Evolutionary conservation across 2,888 invertebrate genomes (phyloP).

Genomic region (Zele albiditarsus): DNA sequence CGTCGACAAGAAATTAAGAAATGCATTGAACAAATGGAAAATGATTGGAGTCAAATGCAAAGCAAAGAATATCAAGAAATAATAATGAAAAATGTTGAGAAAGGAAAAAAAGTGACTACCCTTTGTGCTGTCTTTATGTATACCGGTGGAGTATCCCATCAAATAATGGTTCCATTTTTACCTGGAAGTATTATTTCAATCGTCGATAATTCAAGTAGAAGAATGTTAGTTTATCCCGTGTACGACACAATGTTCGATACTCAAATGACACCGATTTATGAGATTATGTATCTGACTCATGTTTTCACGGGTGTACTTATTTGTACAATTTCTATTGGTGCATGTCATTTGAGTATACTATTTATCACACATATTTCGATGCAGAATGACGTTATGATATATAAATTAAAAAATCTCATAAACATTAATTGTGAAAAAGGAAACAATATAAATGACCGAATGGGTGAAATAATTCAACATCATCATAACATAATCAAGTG

Average conservation of each 20-base stretch:
- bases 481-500: conserved; percentile 58
- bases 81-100: conserved; percentile 44
- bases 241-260: conserved; percentile 46
- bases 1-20: conserved; percentile 29
- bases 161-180: conserved; percentile 42
- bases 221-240: conserved; percentile 43
- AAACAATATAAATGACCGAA: conserved; percentile 38
- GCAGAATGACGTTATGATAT: conserved; percentile 52
- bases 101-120: conserved; percentile 42
- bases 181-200: conserved; percentile 30
- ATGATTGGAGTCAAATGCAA: conserved; percentile 51
- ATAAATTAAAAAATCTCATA: conserved; percentile 41
- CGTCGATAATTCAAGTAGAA: conserved; percentile 25
- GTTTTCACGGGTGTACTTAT: conserved; percentile 46
- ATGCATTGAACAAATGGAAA: conserved; percentile 50
- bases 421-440: neutral
- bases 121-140: conserved; percentile 51
- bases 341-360: conserved; percentile 52
- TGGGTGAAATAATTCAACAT: conserved; percentile 46
- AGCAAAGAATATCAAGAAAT: conserved; percentile 43
- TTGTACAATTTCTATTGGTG: conserved; percentile 49
- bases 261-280: conserved; percentile 51
- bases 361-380: conserved; percentile 57
- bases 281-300: conserved; percentile 53
- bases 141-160: conserved; percentile 44